Evolutionary conservation across 2,113 vertebrate genomes (phyloP), one percentile per base, ranked within the genome.

Genomic region (Eulacestoma nigropectus): DNA sequence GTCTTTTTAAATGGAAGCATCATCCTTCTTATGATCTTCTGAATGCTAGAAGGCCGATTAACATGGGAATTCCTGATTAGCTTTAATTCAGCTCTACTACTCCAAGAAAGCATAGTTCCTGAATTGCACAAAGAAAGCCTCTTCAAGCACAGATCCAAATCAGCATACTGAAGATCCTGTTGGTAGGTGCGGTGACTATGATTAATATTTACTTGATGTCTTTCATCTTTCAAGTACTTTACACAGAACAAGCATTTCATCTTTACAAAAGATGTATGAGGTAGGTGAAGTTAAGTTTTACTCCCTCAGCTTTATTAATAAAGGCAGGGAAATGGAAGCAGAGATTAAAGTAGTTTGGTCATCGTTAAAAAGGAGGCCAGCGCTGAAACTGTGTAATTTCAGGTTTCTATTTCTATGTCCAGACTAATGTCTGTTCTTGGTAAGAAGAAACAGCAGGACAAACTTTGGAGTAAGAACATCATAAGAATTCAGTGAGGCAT

Each of bases 151-250:
- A 4, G 80, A 91, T 90, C 56, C 68, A 90, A 70, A 80, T 91
- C 79, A 59, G 63, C 8, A 2, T 78, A 14, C 76, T 93, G 75
- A 75, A 95, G 92, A 95, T 95, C 79, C 72, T 95, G 83, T 80
- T 94, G 83, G 76, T 96, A 91, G 95, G 93, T 84, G 88, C 94
- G 92, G 95, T 94, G 72, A 22, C 95, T 90, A 25, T 84, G 73
- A 90, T 96, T 96, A 96, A 94, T 94, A 93, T 90, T 91, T 90
- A 83, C 82, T 65, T 59, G 68, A 59, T 78, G 72, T 50, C 80
- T 96, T 95, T 97, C 72, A 96, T 97, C 79, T 96, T 93, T 44
- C 44, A 68, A 90, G 79, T 92, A 19, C 87, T 96, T 96, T 91
- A 89, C 83, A 86, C 68, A 72, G 88, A 78, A 41, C 60, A 86